A percentile compares a stretch with the other conserved stretches of the same genome.
Evolutionary conservation across 2,113 vertebrate genomes (phyloP).

Genomic region (Pelecanus crispus): DNA sequence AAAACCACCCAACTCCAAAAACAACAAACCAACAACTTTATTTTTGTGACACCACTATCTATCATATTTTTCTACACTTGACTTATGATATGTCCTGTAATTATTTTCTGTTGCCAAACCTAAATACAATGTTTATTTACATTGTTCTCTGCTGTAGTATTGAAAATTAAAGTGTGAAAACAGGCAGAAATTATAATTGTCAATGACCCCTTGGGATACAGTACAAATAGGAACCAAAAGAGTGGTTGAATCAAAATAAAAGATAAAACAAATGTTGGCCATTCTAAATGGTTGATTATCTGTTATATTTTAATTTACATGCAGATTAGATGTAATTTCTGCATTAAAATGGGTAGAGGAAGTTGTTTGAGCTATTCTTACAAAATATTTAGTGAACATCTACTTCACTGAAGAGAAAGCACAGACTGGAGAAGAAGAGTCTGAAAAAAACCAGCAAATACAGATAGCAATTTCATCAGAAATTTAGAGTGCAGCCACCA

Average conservation of each 20-base stretch:
- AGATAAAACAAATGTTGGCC: not conserved
- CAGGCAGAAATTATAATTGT: not conserved
- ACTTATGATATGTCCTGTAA: not conserved
- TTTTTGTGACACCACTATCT: not conserved
- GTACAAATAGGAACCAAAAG: not conserved
- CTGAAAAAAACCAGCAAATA: not conserved
- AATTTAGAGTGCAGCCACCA: not conserved
- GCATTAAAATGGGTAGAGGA: not conserved
- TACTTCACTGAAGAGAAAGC: not conserved
- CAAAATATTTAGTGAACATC: not conserved
- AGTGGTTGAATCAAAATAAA: not conserved
- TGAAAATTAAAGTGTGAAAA: not conserved
- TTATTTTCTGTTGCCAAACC: not conserved
- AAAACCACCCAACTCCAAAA: too few relatives aligned
- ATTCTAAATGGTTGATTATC: not conserved
- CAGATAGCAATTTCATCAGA: not conserved
- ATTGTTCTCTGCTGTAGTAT: not conserved
- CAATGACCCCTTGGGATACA: not conserved
- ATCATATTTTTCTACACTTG: not conserved
- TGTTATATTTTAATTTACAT: not conserved
- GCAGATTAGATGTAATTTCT: not conserved
- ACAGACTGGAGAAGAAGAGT: not conserved
- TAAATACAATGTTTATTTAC: not conserved
- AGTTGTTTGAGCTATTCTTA: not conserved
- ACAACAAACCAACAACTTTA: not conserved